Percentiles rank a stretch among this genome's conserved stretches.
phyloP scores from a whole-genome alignment of 2,113 vertebrate genomes.

The Naja naja region DNA sequence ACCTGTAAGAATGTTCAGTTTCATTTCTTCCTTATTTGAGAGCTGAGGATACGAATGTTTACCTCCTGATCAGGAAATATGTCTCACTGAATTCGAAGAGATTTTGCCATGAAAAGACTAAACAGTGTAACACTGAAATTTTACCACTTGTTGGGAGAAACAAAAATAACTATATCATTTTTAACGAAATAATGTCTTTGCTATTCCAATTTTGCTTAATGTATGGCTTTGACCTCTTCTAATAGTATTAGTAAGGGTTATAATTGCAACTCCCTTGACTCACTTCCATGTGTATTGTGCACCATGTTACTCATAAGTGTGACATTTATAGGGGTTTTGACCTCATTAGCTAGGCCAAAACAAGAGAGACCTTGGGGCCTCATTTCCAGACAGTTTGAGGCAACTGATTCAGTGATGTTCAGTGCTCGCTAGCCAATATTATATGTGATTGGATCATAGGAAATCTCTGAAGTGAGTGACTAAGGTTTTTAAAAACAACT shows the following conservation, averaged over 20 bases:
- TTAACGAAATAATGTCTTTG: fast-evolving
- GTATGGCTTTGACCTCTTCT: background rate
- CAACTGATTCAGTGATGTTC: constrained; percentile 25
- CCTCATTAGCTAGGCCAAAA: constrained; percentile 55
- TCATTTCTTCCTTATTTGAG: background rate
- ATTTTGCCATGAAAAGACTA: background rate
- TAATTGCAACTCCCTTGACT: constrained; percentile 49
- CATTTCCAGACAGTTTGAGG: constrained; percentile 38
- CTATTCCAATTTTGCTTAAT: background rate
- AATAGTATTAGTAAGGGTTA: constrained; percentile 38
- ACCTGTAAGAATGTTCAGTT: background rate
- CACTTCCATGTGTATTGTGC: constrained; percentile 10
- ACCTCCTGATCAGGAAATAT: background rate
- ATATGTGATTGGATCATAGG: constrained; percentile 16
- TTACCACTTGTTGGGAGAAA: background rate
- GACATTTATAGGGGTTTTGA: constrained; percentile 35
- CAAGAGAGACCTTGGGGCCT: constrained; percentile 34
- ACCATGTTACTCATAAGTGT: background rate
- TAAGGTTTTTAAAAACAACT: background rate
- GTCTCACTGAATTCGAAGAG: background rate
- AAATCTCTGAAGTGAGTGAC: constrained; percentile 18
- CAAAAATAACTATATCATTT: background rate
- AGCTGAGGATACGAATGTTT: background rate
- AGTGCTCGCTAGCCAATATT: background rate
- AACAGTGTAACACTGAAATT: background rate